Base-by-base conservation (phyloP, 1,140 invertebrate species). In the Pseudomyrmex pallidus region DNA sequence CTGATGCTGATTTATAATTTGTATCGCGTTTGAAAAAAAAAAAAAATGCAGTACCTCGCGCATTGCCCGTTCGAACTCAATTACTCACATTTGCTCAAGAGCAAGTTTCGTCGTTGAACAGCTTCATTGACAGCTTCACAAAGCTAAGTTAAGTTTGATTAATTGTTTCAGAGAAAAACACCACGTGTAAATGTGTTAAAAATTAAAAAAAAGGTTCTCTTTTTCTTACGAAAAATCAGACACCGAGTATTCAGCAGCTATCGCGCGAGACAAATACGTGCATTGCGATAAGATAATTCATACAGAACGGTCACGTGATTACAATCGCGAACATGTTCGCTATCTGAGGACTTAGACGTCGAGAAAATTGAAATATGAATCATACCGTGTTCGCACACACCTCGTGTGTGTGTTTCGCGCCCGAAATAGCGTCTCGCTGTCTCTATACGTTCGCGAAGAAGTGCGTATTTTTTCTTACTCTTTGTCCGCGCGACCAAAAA, bases 301-400 rank as follows among this genome's bases (percentile, higher is more conserved):
- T 59, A 59, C 20, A 13, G 61, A 25, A 56, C 13, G 74, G 35
- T 85, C 87, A 87, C 77, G 80, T 87, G 85, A 83, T 85, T 85
- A 82, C 57, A 85, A 85, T 85, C 77, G 66, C 56, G 66, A 46
- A 72, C 74, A 70, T 70, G 84, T 80, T 67, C 83, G 73, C 67
- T 54, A 87, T 87, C 77, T 76, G 84, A 84, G 15, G 67, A 74
- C 64, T 70, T 1, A 72, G 57, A 54, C 70, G 59, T 57, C 56
- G 63, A 89, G 87, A 88, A 86, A 84, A 86, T 84, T 80, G 59
- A 86, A 86, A 88, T 88, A 82, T 89, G 87, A 89, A 82, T 89
- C 87, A 88, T 83, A 35, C 35, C 35, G 35, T 4, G 35, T 74
- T 35, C 5, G 68, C 76, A 74, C 57, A 88, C 73, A 87, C 7